Conservation (phyloP, 2,888 invertebrate genomes). For the Rapana venosa region DNA sequence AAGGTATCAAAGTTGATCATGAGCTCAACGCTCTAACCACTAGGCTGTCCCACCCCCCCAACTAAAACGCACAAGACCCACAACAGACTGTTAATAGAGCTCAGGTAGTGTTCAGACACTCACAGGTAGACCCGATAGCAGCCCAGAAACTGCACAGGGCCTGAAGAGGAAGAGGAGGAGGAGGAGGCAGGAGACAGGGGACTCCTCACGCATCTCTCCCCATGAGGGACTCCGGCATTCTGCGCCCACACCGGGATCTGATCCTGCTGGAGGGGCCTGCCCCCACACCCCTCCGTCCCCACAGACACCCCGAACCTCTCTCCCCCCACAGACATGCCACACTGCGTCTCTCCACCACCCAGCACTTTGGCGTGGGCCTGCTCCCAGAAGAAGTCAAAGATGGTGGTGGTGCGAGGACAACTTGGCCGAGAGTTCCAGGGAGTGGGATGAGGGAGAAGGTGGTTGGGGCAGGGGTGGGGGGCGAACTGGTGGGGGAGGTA, state of each 20-base stretch:
- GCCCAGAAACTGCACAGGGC: conserved; percentile 28
- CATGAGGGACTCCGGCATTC: neutral
- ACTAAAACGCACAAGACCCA: too few species aligned
- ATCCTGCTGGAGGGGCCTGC: neutral
- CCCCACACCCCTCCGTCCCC: neutral
- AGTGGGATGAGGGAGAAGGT: neutral
- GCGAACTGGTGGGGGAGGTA: neutral
- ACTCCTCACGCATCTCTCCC: neutral
- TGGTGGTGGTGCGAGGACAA: conserved; percentile 31
- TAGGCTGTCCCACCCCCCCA: too few species aligned
- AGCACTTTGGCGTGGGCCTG: conserved; percentile 39
- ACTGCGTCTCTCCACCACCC: neutral
- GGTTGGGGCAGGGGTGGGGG: neutral
- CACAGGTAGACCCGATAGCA: conserved; percentile 41
- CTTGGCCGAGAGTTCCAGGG: conserved; percentile 12
- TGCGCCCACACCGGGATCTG: too few species aligned
- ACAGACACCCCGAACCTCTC: neutral
- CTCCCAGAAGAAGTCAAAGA: conserved; percentile 45
- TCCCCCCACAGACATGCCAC: neutral
- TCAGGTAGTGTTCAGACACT: neutral
- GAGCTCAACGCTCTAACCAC: too few species aligned
- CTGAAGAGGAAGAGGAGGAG: neutral
- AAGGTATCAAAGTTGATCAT: too few species aligned
- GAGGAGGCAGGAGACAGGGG: neutral
- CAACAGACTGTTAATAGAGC: neutral